Conservation (phyloP, 2,888 invertebrate species). For the Matsumyia berberina region DNA sequence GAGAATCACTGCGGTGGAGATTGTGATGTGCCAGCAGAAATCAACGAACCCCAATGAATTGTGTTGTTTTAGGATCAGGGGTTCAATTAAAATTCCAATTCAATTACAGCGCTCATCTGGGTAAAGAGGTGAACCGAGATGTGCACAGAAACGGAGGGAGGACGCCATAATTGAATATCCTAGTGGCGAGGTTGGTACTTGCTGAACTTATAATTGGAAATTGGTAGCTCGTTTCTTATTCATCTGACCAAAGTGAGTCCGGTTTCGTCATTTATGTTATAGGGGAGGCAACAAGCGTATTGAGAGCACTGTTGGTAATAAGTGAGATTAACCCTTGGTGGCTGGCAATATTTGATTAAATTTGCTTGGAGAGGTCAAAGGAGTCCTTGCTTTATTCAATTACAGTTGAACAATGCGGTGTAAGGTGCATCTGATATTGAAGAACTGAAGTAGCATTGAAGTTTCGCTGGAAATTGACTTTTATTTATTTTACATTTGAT, state of each 20-base stretch:
- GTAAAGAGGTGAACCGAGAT: constrained; percentile 50
- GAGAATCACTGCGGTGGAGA: constrained; percentile 30
- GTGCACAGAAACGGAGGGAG: constrained; percentile 44
- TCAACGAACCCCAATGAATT: constrained; percentile 63
- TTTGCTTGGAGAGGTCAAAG: neutral
- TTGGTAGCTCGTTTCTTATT: constrained; percentile 62
- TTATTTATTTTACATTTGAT: no score
- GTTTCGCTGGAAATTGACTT: no score
- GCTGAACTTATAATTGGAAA: constrained; percentile 72
- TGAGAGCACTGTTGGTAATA: neutral
- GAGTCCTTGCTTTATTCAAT: no score
- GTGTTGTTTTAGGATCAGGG: constrained; percentile 72
- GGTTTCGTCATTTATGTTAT: constrained; percentile 24
- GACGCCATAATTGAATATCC: constrained; percentile 72
- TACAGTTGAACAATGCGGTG: no score
- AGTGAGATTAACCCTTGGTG: constrained; percentile 16
- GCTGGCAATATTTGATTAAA: neutral
- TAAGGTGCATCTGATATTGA: no score
- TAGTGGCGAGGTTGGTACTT: constrained; percentile 57
- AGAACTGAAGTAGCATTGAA: no score
- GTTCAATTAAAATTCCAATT: constrained; percentile 74
- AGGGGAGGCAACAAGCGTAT: constrained; percentile 4
- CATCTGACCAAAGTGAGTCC: constrained; percentile 43
- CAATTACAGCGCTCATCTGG: constrained; percentile 71
- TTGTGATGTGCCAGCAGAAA: constrained; percentile 29